Evolutionary conservation across 2,113 vertebrate genomes (phyloP).

Genomic region (Planiliza haematocheilus): DNA sequence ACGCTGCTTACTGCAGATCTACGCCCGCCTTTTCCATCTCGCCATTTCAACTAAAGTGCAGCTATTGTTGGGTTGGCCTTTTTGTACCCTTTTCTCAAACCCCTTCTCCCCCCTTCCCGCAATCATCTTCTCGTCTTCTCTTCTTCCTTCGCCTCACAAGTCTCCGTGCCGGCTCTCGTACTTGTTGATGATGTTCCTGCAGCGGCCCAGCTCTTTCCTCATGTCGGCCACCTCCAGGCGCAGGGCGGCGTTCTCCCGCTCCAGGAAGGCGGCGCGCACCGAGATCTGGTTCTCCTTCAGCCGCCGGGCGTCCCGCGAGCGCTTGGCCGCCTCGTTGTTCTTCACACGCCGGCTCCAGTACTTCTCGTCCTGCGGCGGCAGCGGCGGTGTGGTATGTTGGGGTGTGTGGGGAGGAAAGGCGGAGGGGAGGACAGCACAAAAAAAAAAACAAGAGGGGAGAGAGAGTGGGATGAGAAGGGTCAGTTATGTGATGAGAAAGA

Average conservation of each 20-base stretch:
- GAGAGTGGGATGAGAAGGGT: conserved; percentile 55
- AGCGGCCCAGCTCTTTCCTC: conserved; percentile 96
- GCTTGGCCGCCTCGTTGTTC: conserved; percentile 99
- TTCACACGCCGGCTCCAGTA: conserved; percentile 98
- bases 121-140: neutral
- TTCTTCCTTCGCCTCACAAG: conserved; percentile 82
- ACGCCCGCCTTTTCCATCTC: conserved; percentile 36
- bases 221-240: conserved; percentile 97
- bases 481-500: conserved; percentile 54
- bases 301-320: conserved; percentile 93
- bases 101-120: neutral
- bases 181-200: conserved; percentile 96
- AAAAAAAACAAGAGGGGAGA: neutral
- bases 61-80: conserved; percentile 66
- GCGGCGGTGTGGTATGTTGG: conserved; percentile 40
- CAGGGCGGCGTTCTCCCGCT: conserved; percentile 95
- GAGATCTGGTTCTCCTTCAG: conserved; percentile 99
- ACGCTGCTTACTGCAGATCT: conserved; percentile 66
- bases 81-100: conserved; percentile 47
- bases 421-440: conserved; percentile 16
- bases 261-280: conserved; percentile 96
- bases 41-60: conserved; percentile 77
- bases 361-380: conserved; percentile 90
- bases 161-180: conserved; percentile 94
- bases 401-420: conserved; percentile 48